Evolutionary conservation across 2,797 vertebrate species (phyloP), one percentile per base, ranked within the genome.

Genomic region (Momotus momota): DNA sequence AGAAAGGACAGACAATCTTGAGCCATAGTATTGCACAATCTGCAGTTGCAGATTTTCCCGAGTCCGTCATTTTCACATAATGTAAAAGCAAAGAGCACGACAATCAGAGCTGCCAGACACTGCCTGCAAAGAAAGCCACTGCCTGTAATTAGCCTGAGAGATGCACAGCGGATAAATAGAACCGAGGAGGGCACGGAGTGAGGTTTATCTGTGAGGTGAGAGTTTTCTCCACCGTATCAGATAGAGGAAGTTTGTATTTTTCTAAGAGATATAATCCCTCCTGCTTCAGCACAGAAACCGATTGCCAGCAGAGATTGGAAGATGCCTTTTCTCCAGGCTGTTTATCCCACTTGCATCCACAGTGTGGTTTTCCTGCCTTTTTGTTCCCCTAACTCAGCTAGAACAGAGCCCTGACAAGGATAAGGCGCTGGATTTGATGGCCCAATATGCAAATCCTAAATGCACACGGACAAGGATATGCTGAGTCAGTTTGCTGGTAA

Each of bases 121-220:
- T 33, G 45, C 46, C 51, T 54, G 71, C 64, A 71, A 45, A 82
- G 83, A 46, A 80, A 92, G 43, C 5, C 31, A 18, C 48, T 60
- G 60, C 38, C 83, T 69, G 81, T 21, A 85, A 82, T 74, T 85
- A 82, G 67, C 27, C 67, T 71, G 71, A 73, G 83, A 90, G 74
- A 90, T 22, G 29, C 54, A 43, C 0, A 15, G 71, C 2, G 4
- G 74, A 78, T 52, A 81, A 86, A 88, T 19, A 80, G 70, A 38
- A 35, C 60, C 48, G 77, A 81, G 67, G 75, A 75, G 46, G 62
- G 65, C 79, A 91, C 54, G 12, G 10, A 16, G 40, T 60, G 79
- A 92, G 91, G 81, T 86, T 80, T 88, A 69, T 79, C 91, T 90
- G 46, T 20, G 22, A 83, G 85, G 85, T 31, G 81, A 84, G 86